Evolutionary conservation across 2,113 vertebrate genomes (phyloP), one percentile per base, ranked within the genome.

Genomic region (Mus spicilegus): DNA sequence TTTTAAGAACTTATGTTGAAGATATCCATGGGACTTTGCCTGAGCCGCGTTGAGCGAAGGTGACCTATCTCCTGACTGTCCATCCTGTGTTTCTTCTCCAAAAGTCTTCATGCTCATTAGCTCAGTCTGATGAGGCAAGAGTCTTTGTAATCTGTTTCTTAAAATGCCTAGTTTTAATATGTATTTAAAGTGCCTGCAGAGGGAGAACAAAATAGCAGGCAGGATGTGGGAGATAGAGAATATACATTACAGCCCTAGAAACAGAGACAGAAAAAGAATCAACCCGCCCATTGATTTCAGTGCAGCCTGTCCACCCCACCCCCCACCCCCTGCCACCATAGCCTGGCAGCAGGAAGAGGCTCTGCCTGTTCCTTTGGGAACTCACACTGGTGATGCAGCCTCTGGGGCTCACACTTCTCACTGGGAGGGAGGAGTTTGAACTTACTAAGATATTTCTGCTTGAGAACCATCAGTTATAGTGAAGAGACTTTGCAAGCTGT

Each of bases 161-260:
- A 89, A 95, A 86, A 75, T 91, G n/a, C 85, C 89, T 92, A 36
- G 81, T 85, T 96, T 85, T 95, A 94, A 87, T 95, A 73, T 67
- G 19, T 94, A 92, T 96, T 97, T 80, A 95, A 67, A 91, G 76
- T 58, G 85, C 88, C 80, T 89, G 67, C 73, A 28, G 87, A 88
- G 85, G 76, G 51, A 86, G 85, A 93, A 90, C 87, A 92, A 94
- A 96, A 96, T 82, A 96, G 96, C 95, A 95, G 77, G 77, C 90
- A 90, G 93, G 91, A 86, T 95, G 95, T 93, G 67, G 94, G 76
- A 67, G 90, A 96, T 28, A 88, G 63, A 91, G 70, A 85, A 90
- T 90, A 63, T 81, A 86, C 17, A 92, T 96, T 92, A 84, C 76
- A 81, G 56, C 46, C 54, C 95, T 93, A 82, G 94, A 97, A 96